Evolutionary conservation across 2,797 vertebrate genomes (phyloP), one percentile per base, ranked within the genome.

Genomic region (Apodemus agrarius): DNA sequence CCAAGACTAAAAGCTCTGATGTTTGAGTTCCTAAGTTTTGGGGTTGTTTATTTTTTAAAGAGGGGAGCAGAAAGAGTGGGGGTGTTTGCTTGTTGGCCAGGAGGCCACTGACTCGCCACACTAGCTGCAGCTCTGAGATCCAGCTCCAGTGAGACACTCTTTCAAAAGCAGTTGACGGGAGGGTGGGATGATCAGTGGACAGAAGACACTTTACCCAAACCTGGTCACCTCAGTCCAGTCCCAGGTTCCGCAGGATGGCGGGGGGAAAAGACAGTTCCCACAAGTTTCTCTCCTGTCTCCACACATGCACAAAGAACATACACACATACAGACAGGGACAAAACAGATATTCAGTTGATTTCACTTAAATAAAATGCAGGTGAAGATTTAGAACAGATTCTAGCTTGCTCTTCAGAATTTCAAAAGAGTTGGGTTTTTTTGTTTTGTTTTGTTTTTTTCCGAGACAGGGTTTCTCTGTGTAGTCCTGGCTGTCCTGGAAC

Each of bases 341-440:
- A 43, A 67, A 49, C 16, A 57, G 67, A 75, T 75, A 61, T 43
- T 34, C 37, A 59, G 24, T 61, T 87, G 78, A 90, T 57, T 57
- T 57, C 43, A 76, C 57, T 76, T 82, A 91, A 93, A 79, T 82
- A 91, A 93, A 86, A 91, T 46, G 59, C 91, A 57, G 13, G 9
- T 74, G 67, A 89, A 93, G 43, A 85, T 65, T 93, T 88, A 94
- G 92, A 93, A 93, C 84, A n/a, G 31, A 91, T 84, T 91, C 67
- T 61, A 81, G 40, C 13, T 86, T 91, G 89, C 19, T 87, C 34
- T 85, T 85, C 61, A 89, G 22, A 84, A 92, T 90, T 80, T 81
- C 82, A 90, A 96, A 84, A 65, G 24, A 40, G 43, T 43, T 84
- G n/a, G n/a, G n/a, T n/a, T n/a, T n/a, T n/a, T n/a, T n/a, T n/a